Percentiles rank a stretch among this genome's conserved stretches.
Evolutionary conservation across 1,140 invertebrate species (phyloP).

Genomic region (Condylostylus longicornis): DNA sequence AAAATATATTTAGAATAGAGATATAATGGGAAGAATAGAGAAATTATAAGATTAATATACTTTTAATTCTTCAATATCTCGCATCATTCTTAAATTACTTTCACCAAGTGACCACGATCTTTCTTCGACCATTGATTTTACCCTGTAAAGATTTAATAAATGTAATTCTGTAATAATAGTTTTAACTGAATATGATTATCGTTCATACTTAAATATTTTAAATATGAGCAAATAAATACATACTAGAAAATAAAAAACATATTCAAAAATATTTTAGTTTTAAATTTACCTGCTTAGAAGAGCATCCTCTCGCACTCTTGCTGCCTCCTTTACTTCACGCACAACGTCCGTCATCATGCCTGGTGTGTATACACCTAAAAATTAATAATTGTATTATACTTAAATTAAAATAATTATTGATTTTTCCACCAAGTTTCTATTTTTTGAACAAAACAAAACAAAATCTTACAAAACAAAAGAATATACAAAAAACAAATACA

Average conservation of each 20-base stretch:
- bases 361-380: conserved; percentile 45
- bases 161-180: no score
- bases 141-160: conserved; percentile 14
- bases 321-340: conserved; percentile 57
- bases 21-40: background rate
- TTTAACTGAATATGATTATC: no score
- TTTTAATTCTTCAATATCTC: conserved; percentile 31
- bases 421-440: no score
- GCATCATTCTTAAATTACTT: conserved; percentile 30
- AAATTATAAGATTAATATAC: conserved; percentile 9
- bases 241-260: no score
- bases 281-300: conserved; percentile 35
- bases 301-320: conserved; percentile 51
- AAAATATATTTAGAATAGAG: conserved; percentile 6
- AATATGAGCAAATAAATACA: no score
- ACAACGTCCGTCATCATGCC: conserved; percentile 59
- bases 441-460: no score
- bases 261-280: no score
- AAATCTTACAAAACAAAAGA: background rate
- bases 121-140: conserved; percentile 44
- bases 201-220: no score
- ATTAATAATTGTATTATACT: no score
- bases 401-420: no score
- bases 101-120: conserved; percentile 34
- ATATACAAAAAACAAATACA: background rate